Conservation (phyloP, 2,113 vertebrate genomes). For the Neodontobutis hainanensis region DNA sequence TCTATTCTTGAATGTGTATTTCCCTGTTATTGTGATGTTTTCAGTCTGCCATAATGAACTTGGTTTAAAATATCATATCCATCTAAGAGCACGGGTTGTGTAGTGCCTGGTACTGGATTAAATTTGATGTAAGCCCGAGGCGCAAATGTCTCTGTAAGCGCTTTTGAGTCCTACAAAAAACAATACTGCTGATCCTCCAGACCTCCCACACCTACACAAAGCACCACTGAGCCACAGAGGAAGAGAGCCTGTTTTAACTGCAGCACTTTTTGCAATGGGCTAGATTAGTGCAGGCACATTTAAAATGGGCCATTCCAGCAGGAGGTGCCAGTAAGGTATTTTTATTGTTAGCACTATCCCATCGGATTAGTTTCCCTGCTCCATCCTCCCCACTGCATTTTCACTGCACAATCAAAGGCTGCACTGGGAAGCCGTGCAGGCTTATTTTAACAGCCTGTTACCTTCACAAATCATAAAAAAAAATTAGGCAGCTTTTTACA, state of each 20-base stretch:
- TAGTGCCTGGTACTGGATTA: conserved; percentile 33
- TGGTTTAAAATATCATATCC: conserved; percentile 49
- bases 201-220: conserved; percentile 70
- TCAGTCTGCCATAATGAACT: conserved; percentile 16
- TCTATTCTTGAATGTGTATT: too few relatives aligned
- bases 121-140: conserved; percentile 35
- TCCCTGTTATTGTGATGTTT: background rate
- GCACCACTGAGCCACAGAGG: conserved; percentile 59
- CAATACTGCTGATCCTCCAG: conserved; percentile 70
- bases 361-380: conserved; percentile 56
- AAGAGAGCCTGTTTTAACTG: conserved; percentile 58
- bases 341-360: conserved; percentile 73
- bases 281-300: conserved; percentile 72
- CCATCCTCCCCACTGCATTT: conserved; percentile 44
- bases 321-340: conserved; percentile 60
- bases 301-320: conserved; percentile 69
- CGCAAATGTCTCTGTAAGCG: conserved; percentile 54
- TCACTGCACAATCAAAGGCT: conserved; percentile 32
- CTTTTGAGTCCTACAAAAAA: conserved; percentile 64
- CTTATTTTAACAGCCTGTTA: conserved; percentile 12
- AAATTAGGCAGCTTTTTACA: conserved; percentile 22
- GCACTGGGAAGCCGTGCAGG: conserved; percentile 39
- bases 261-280: conserved; percentile 58
- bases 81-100: conserved; percentile 16
- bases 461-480: conserved; percentile 4